phyloP scores from a whole-genome alignment of 2,113 vertebrate genomes.

The Hippocampus guttulatus region DNA sequence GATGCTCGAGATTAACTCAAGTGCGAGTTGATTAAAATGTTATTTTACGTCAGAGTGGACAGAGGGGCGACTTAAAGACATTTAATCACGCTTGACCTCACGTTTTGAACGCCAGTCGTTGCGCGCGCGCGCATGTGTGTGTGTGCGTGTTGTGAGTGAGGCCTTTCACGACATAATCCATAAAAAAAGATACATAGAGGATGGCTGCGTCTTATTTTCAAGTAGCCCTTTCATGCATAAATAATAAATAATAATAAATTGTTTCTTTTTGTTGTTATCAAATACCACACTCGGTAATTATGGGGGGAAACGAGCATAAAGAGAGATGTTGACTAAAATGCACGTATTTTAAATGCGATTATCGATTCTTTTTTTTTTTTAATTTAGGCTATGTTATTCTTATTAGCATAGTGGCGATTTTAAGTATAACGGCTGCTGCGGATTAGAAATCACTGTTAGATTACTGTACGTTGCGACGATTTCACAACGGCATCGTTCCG shows the following conservation, averaged over 20 bases:
- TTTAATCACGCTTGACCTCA: constrained; percentile 45
- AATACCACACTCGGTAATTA: background rate
- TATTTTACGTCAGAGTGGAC: constrained; percentile 20
- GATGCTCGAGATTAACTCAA: constrained; percentile 37
- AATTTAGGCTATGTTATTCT: background rate
- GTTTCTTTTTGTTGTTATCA: background rate
- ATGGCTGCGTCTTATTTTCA: background rate
- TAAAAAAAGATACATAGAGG: too few relatives aligned
- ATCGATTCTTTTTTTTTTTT: too few relatives aligned
- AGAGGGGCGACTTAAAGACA: constrained; percentile 8
- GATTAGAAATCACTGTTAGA: too few relatives aligned
- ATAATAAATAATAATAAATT: background rate
- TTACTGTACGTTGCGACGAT: too few relatives aligned
- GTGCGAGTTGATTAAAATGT: constrained; percentile 45
- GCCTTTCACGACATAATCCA: background rate
- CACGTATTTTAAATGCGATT: background rate
- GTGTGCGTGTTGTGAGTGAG: background rate
- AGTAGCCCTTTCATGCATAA: background rate
- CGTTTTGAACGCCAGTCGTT: constrained; percentile 5
- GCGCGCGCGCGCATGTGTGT: background rate
- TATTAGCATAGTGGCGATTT: too few relatives aligned
- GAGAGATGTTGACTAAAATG: background rate
- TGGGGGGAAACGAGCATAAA: too few relatives aligned
- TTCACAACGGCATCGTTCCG: too few relatives aligned
- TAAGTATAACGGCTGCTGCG: too few relatives aligned